phyloP scores from a whole-genome alignment of 2,888 invertebrate species.

The Metacarcinus magister region DNA sequence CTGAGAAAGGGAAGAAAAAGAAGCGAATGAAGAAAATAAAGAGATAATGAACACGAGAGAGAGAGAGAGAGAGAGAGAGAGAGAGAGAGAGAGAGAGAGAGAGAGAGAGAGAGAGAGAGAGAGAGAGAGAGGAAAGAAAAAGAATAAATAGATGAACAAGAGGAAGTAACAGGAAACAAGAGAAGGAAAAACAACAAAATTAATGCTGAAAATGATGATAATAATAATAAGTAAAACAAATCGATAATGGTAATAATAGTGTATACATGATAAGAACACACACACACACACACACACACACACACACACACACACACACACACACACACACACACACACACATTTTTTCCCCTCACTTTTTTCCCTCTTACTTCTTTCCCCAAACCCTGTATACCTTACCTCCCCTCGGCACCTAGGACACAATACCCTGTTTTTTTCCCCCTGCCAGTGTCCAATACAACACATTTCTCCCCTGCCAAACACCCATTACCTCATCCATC shows the following conservation, averaged over 20 bases:
- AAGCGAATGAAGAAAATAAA: not conserved
- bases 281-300: too few species aligned
- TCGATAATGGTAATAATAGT: not conserved
- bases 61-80: not conserved
- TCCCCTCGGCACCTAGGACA: not conserved
- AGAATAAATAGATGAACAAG: not conserved
- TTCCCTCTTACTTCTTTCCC: not conserved
- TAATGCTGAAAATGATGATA: not conserved
- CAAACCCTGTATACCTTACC: not conserved
- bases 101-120: not conserved
- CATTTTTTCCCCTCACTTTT: not conserved
- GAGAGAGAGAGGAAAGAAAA: not conserved
- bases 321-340: not conserved
- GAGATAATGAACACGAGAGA: not conserved
- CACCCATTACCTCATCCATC: not conserved
- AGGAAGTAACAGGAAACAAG: not conserved
- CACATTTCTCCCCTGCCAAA: not conserved
- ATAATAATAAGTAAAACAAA: not conserved
- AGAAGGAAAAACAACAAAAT: not conserved
- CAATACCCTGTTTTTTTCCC: not conserved
- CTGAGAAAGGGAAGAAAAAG: not conserved
- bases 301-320: not conserved
- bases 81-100: not conserved
- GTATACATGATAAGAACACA: too few species aligned
- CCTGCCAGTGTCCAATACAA: not conserved